These are phyloP conservation scores for Crambe crambe DNA, from an alignment of 37 sponge, comb jelly and placozoan genomes.

Conservation along the genomic window DNA sequence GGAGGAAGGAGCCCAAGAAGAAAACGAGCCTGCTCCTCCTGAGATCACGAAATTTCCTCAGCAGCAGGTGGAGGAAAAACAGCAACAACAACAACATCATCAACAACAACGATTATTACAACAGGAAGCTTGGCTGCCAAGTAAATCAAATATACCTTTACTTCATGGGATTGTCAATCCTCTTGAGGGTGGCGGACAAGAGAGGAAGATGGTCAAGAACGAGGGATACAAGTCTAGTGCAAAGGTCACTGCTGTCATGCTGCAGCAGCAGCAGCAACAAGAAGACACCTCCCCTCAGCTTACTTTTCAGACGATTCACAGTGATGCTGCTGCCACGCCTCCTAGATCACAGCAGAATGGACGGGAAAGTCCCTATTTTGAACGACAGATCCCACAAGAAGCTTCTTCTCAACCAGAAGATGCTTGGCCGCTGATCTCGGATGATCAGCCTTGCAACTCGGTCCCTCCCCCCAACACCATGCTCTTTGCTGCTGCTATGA, in stretches of 20 bases:
- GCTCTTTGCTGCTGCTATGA: constrained; percentile 12
- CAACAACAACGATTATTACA: too few relatives aligned
- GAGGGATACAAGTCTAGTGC: neutral
- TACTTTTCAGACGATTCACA: neutral
- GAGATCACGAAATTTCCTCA: neutral
- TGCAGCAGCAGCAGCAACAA: neutral
- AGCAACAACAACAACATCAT: neutral
- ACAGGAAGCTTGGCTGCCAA: neutral
- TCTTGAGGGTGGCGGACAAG: neutral
- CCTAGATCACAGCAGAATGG: neutral
- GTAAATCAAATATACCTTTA: too few relatives aligned
- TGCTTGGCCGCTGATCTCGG: constrained; percentile 34
- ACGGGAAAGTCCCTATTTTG: constrained; percentile 28
- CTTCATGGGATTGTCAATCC: too few relatives aligned
- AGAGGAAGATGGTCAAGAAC: neutral
- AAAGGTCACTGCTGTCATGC: neutral
- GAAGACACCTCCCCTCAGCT: neutral
- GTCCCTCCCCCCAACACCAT: constrained; percentile 1
- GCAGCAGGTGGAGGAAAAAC: neutral
- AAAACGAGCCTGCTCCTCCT: neutral
- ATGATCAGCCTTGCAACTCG: neutral
- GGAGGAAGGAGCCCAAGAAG: neutral
- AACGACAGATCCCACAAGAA: neutral
- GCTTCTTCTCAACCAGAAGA: constrained; percentile 38
- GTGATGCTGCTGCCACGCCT: neutral